A percentile compares a stretch with the other conserved stretches of the same genome.
These are phyloP conservation scores for Streptopelia turtur DNA, from an alignment of 2,797 vertebrate species.

Conservation along the genomic window DNA sequence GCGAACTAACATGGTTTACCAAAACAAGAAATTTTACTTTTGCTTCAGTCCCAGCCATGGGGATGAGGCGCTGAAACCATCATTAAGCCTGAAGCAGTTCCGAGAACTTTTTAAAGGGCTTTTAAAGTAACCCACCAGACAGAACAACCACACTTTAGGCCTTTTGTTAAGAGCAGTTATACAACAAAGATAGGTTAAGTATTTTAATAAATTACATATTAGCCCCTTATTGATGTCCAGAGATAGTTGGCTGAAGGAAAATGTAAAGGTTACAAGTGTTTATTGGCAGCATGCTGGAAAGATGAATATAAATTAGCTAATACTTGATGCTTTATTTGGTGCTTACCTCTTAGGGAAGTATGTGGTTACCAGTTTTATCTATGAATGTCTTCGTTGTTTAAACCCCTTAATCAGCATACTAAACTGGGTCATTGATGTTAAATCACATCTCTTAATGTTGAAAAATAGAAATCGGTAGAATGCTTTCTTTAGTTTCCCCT, in stretches of 20 bases:
- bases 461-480: background rate
- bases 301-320: background rate
- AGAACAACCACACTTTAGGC: background rate
- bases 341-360: background rate
- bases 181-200: background rate
- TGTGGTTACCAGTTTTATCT: background rate
- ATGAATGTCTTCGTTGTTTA: background rate
- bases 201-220: background rate
- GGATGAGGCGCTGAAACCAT: background rate
- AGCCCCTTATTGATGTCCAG: background rate
- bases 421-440: background rate
- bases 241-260: background rate
- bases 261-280: background rate
- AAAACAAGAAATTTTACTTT: background rate
- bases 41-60: background rate
- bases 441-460: background rate
- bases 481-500: background rate
- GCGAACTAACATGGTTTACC: background rate
- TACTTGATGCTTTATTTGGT: background rate
- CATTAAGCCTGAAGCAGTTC: background rate
- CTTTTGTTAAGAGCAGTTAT: background rate
- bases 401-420: background rate
- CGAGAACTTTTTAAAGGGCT: background rate
- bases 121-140: background rate
- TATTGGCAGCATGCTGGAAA: background rate